Evolutionary conservation across 1,140 invertebrate species (phyloP).

Genomic region (Drepana arcuata): DNA sequence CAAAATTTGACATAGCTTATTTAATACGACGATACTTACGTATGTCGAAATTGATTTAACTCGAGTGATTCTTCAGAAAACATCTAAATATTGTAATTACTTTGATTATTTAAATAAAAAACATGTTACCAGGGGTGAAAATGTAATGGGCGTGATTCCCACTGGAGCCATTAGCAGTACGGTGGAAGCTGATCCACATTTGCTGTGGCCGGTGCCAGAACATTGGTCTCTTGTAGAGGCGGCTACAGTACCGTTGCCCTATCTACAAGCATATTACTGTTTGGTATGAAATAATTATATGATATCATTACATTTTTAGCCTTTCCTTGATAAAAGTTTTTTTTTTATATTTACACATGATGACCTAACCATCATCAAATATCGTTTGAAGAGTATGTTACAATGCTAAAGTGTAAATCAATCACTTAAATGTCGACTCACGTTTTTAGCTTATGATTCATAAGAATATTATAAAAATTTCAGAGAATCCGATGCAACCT

Average conservation of each 20-base stretch:
- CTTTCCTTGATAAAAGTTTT: neutral
- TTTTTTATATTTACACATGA: neutral
- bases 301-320: neutral
- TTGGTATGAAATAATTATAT: slow-evolving; percentile 44
- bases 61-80: neutral
- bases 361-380: neutral
- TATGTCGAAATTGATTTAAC: too few species aligned
- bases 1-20: too few species aligned
- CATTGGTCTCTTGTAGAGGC: slow-evolving; percentile 83
- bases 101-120: neutral
- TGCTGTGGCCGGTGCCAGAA: slow-evolving; percentile 80
- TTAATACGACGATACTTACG: too few species aligned
- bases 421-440: neutral
- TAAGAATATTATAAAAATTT: neutral
- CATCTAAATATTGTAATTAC: neutral
- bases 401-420: neutral
- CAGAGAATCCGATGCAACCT: slow-evolving; percentile 11
- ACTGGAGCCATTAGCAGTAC: slow-evolving; percentile 11
- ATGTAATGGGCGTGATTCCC: slow-evolving; percentile 25
- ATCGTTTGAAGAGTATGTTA: neutral
- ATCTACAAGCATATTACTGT: slow-evolving; percentile 62
- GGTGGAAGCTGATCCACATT: slow-evolving; percentile 21
- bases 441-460: neutral
- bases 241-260: slow-evolving; percentile 78
- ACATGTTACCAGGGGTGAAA: slow-evolving; percentile 22